Conservation (phyloP, 2,888 invertebrate species). For the Candidula unifasciata region DNA sequence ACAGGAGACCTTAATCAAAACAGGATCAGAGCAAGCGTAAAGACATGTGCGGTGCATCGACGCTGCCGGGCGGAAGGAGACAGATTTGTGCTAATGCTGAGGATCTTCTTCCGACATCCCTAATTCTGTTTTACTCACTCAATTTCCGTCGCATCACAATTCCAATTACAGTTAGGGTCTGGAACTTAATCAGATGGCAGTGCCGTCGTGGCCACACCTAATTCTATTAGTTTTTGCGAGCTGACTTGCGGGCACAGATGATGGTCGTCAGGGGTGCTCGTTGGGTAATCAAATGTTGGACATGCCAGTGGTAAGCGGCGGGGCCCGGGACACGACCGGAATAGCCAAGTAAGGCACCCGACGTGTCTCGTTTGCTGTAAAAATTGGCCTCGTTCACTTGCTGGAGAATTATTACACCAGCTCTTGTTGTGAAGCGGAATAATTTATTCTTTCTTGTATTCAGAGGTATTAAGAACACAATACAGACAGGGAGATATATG, state of each 20-base stretch:
- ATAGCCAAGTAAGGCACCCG: conserved; percentile 37
- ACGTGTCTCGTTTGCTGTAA: not conserved
- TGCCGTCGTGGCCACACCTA: conserved; percentile 51
- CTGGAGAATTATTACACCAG: not conserved
- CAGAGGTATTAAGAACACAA: too few species aligned
- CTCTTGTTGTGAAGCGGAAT: not conserved
- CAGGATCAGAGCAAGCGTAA: conserved; percentile 52
- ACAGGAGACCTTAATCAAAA: conserved; percentile 56
- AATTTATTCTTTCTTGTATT: too few species aligned
- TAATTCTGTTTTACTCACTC: conserved; percentile 59
- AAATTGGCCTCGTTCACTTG: not conserved
- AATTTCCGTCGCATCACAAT: conserved; percentile 57
- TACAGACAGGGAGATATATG: too few species aligned
- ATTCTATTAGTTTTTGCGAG: conserved; percentile 52
- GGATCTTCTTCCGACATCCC: conserved; percentile 50
- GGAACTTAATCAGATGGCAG: conserved; percentile 56
- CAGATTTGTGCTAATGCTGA: conserved; percentile 44
- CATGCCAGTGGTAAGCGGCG: conserved; percentile 44
- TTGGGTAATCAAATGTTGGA: conserved; percentile 46
- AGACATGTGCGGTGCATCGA: conserved; percentile 35
- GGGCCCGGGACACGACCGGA: conserved; percentile 23
- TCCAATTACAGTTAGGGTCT: conserved; percentile 58
- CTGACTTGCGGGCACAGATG: conserved; percentile 42
- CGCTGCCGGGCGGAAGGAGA: conserved; percentile 43
- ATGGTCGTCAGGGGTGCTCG: conserved; percentile 26